Percentiles rank a stretch among this genome's conserved stretches.
Conservation (phyloP, 23 tunicate species). For the Styela plicata region DNA sequence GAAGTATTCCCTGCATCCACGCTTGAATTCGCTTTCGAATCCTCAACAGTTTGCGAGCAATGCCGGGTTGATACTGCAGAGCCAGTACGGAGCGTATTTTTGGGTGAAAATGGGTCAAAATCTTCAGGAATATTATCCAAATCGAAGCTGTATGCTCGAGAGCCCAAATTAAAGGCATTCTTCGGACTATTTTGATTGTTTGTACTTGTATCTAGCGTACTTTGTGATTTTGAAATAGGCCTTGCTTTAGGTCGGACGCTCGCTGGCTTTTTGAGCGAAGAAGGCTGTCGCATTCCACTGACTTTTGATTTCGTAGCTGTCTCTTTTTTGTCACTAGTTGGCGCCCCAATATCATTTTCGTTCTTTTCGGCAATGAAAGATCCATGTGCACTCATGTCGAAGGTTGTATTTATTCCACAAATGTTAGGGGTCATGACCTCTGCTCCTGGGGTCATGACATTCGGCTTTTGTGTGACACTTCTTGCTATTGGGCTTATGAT, state of each 20-base stretch:
- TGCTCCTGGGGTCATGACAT: not conserved
- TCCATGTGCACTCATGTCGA: not conserved
- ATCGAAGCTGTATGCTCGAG: conserved; percentile 2
- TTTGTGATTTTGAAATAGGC: not conserved
- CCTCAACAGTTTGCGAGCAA: not conserved
- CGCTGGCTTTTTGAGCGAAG: not conserved
- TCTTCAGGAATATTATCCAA: conserved; percentile 7
- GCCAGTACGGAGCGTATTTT: not conserved
- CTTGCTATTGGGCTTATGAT: not conserved
- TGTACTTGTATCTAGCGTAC: not conserved
- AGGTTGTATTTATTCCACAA: not conserved
- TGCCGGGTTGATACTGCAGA: not conserved
- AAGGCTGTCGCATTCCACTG: not conserved
- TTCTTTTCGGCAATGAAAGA: not conserved
- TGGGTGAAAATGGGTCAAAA: conserved; percentile 13
- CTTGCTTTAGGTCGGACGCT: not conserved
- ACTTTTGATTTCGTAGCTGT: not conserved
- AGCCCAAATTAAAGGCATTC: not conserved
- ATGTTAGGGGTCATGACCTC: not conserved
- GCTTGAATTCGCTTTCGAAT: not conserved
- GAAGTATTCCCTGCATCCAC: not conserved
- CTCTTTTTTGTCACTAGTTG: not conserved
- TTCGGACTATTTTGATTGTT: not conserved
- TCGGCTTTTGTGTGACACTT: not conserved
- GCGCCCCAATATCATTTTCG: not conserved